Evolutionary conservation across 2,797 vertebrate genomes (phyloP), one percentile per base, ranked within the genome.

Genomic region (Selene dorsalis): DNA sequence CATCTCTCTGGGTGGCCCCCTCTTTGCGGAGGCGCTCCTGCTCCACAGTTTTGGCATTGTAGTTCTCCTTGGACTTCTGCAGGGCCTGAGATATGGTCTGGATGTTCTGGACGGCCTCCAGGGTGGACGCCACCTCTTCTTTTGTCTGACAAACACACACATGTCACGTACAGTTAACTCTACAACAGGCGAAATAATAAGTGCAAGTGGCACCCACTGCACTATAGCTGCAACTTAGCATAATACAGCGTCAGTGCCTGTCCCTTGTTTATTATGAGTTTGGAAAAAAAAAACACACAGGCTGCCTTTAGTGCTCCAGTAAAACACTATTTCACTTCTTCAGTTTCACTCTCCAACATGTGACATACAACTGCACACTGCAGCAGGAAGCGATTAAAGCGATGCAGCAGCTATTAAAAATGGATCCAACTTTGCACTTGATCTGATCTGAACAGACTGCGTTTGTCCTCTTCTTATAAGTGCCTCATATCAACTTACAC

Each of bases 51-150:
- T 98, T 99, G 87, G 93, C 91, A 78, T 96, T 97, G 87, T 99
- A 99, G 93, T 92, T 97, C 92, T 99, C 98, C 93, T 98, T 98
- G 91, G 96, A 97, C 92, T 99, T 99, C 90, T 97, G 97, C 68
- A 99, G 95, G 13, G 96, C 94, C 91, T 99, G 97, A 77, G 95
- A 96, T 86, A 96, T 97, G 88, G 88, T 96, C 93, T 99, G 97
- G 93, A 99, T 98, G 90, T 94, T 97, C 92, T 99, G 97, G 74
- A 99, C 96, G 22, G 97, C 97, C 93, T 99, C 98, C 85, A 99
- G 89, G 17, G 98, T 99, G 83, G 97, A 96, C 41, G 98, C 95
- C 92, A 99, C 98, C 62, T 99, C 97, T 93, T 99, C 98, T 93
- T 99, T 99, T 79, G 97, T 97, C 98, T 99, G 16, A 39, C 41